Base-by-base conservation (phyloP, 1,140 invertebrate genomes). In the Ptiloglossa arizonensis region DNA sequence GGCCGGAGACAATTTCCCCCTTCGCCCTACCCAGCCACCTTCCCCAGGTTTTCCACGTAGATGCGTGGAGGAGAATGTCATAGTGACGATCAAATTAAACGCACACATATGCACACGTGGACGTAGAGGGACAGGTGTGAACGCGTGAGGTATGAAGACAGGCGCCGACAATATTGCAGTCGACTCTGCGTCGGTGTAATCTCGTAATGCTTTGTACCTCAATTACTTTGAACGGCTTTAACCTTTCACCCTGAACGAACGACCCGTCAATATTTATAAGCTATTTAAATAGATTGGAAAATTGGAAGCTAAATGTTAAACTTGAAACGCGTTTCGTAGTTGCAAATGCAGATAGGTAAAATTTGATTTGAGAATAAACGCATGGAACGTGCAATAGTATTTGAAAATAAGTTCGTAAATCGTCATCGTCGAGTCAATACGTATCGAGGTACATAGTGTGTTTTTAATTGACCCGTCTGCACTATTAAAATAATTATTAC, bases 211-310 rank as follows among this genome's bases (percentile, higher is more conserved):
- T 35, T 29, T 41, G 24, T 35, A 17, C 38, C 27, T 46, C 68
- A 17, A 70, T 70, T 70, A 70, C 54, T 46, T 52, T 22, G 24
- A 70, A 70, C 29, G 13, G 38, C 38, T 70, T 70, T 44, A 56
- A 44, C 54, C 27, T 52, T 38, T 70, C 54, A 27, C 54, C 38
- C 27, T 13, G 41, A 15, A 29, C 57, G 68, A 56, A 24, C 38
- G 22, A 54, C 6, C 38, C 46, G 54, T 59, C 68, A 70, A 70
- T 70, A 59, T 70, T 70, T 70, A 59, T 29, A 59, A 70, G 54
- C 11, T 32, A 35, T 56, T 69, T 57, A 15, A 38, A 32, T 22
- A 24, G 29, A 19, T 59, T 5, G 46, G 46, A n/a, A 50, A 19
- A 50, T 5, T 5, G 17, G 15, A 50, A 50, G 19, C 2, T n/a